Evolutionary conservation across 2,113 vertebrate genomes (phyloP).

Genomic region (Dromiciops gliroides): DNA sequence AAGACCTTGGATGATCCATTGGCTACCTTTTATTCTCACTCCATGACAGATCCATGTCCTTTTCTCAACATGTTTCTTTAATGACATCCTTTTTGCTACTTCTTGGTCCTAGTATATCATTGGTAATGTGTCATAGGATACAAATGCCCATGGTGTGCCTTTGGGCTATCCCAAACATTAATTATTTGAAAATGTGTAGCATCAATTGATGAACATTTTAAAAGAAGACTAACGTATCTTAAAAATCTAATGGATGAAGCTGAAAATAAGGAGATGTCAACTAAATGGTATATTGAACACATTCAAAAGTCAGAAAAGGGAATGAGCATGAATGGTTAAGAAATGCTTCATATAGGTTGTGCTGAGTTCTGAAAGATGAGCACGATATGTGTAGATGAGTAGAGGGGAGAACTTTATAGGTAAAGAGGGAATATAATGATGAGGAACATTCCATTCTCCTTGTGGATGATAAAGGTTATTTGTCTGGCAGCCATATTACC

Average conservation of each 20-base stretch:
- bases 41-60: neutral
- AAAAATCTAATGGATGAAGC: neutral
- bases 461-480: neutral
- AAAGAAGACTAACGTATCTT: neutral
- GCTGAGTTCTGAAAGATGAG: neutral
- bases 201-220: neutral
- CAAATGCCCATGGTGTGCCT: neutral
- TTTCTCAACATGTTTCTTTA: neutral
- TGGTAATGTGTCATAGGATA: neutral
- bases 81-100: neutral
- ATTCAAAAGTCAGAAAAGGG: neutral
- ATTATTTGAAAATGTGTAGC: neutral
- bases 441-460: neutral
- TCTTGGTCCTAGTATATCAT: neutral
- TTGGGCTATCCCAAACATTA: neutral
- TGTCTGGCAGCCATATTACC: neutral
- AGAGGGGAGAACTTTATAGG: neutral
- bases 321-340: neutral
- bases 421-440: neutral
- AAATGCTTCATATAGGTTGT: neutral
- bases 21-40: neutral
- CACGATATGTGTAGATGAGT: neutral
- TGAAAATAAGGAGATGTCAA: neutral
- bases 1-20: neutral
- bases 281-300: neutral